Conservation (phyloP, 2,888 invertebrate species). For the Sycophila texana region DNA sequence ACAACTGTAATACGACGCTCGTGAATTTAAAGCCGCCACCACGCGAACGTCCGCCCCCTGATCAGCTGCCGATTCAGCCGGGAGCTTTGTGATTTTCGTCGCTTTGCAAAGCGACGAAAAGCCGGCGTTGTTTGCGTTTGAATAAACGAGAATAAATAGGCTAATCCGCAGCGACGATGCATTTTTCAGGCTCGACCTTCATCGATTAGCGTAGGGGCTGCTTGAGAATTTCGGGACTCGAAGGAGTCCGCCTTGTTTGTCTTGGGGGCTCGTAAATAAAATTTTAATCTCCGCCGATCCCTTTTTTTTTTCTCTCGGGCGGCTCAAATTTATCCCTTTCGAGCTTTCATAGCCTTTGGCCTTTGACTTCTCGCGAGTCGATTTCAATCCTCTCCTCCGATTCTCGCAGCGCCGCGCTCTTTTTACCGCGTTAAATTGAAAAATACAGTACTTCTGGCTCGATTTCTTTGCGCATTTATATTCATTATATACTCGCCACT, state of each 20-base stretch:
- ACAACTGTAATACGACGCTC: conserved; percentile 3
- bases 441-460: conserved; percentile 40
- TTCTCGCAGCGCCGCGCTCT: conserved; percentile 27
- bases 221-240: neutral
- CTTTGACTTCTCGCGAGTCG: conserved; percentile 35
- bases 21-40: neutral
- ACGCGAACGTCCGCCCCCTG: neutral
- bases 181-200: too few species aligned
- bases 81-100: too few species aligned
- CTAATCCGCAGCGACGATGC: too few species aligned
- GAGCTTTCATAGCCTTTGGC: neutral
- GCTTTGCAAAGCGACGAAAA: too few species aligned
- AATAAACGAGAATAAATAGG: too few species aligned
- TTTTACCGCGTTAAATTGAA: conserved; percentile 49
- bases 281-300: conserved; percentile 41
- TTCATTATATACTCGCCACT: conserved; percentile 5
- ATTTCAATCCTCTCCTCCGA: conserved; percentile 57
- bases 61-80: neutral
- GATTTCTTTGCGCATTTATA: neutral
- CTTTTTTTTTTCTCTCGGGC: conserved; percentile 18
- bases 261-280: conserved; percentile 40
- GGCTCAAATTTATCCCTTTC: conserved; percentile 39
- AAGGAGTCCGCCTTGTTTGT: neutral
- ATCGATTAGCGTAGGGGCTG: too few species aligned
- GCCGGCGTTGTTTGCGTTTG: too few species aligned